A percentile compares a stretch with the other conserved stretches of the same genome.
These are phyloP conservation scores for cattle (Bos taurus) DNA, from an alignment of 2,113 vertebrate species.

Conservation along the genomic window ARS-UCD2.0 NC_037332.1:94619001-94619500, in stretches of 20 bases:
- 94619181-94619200: not conserved
- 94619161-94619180: no score
- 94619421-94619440: not conserved
- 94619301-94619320: not conserved
- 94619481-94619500: not conserved
- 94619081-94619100: not conserved
- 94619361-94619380: rapidly evolving
- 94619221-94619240: not conserved
- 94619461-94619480: not conserved
- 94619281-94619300: not conserved
- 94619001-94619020: not conserved
- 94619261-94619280: not conserved
- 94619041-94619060: not conserved
- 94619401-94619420: not conserved
- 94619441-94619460: not conserved
- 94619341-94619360: not conserved
- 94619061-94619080: not conserved
- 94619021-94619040: not conserved
- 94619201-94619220: not conserved
- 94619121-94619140: not conserved
- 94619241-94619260: not conserved
- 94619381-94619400: not conserved
- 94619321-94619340: not conserved
- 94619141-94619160: not conserved
- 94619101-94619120: not conserved